A percentile compares a stretch with the other conserved stretches of the same genome.
phyloP scores from a whole-genome alignment of 2,113 vertebrate genomes.

The Gobio gobio region DNA sequence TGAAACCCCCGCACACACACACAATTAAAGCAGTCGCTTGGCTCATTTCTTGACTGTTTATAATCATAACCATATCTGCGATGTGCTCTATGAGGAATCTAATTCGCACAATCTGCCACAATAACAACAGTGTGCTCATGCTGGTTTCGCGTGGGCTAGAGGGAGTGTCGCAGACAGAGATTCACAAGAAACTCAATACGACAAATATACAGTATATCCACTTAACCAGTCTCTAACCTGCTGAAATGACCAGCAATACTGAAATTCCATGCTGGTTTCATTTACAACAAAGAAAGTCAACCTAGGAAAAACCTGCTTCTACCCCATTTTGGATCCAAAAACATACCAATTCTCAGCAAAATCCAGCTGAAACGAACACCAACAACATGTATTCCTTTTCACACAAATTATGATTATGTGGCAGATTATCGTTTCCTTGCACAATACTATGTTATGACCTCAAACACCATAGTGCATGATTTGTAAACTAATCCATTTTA shows the following conservation, averaged over 20 bases:
- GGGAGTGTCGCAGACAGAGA: not conserved
- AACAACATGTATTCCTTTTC: too few relatives aligned
- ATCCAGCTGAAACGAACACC: too few relatives aligned
- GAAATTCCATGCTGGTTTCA: not conserved
- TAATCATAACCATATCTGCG: conserved; percentile 20
- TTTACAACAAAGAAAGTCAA: not conserved
- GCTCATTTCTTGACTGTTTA: conserved; percentile 34
- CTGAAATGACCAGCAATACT: not conserved
- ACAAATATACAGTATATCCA: not conserved
- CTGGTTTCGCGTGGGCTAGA: conserved; percentile 12
- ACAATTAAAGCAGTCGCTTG: not conserved
- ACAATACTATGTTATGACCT: too few relatives aligned
- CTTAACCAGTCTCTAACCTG: not conserved
- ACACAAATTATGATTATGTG: too few relatives aligned
- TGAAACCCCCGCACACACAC: not conserved
- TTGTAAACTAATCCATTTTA: too few relatives aligned
- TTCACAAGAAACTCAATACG: not conserved
- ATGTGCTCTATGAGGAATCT: not conserved
- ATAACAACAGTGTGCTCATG: conserved; percentile 5
- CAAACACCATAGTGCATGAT: too few relatives aligned
- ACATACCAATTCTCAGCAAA: too few relatives aligned
- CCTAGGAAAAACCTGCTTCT: not conserved
- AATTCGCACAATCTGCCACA: conserved; percentile 11
- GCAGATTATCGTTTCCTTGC: too few relatives aligned
- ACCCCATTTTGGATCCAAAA: not conserved